These are phyloP conservation scores for Sesamia nonagrioides DNA, from an alignment of 1,140 invertebrate species.

Conservation along the genomic window DNA sequence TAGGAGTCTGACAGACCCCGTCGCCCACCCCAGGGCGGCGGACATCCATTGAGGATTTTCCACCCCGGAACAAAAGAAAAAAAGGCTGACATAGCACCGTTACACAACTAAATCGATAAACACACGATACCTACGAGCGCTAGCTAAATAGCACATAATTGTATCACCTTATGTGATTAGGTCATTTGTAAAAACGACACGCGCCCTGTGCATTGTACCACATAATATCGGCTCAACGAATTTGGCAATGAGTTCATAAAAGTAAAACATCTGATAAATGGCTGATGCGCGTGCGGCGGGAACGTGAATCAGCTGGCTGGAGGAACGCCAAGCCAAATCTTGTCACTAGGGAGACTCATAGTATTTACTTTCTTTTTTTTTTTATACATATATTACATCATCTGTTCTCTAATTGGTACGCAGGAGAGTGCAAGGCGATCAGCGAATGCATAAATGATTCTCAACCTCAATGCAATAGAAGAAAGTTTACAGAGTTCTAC, in stretches of 20 bases:
- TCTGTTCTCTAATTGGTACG: no score
- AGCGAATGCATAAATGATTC: no score
- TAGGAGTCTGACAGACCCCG: no score
- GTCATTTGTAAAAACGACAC: slow-evolving; percentile 27
- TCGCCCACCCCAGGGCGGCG: no score
- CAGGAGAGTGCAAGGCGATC: no score
- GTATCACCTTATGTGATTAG: background rate
- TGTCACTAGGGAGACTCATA: slow-evolving; percentile 8
- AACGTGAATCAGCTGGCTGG: slow-evolving; percentile 24
- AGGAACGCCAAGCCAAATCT: slow-evolving; percentile 19
- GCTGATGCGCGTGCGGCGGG: background rate
- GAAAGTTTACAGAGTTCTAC: no score
- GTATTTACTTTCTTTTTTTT: slow-evolving; percentile 2
- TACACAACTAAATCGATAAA: background rate
- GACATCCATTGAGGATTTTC: no score
- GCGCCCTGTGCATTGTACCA: background rate
- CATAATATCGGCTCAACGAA: slow-evolving; percentile 30
- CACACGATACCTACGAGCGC: background rate
- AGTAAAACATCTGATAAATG: slow-evolving; percentile 42
- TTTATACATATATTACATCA: background rate
- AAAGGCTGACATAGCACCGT: background rate
- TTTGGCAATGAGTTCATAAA: slow-evolving; percentile 48
- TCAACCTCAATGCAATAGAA: no score
- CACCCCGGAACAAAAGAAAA: no score
- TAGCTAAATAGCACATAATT: background rate